These are phyloP conservation scores for Rotaria macrura DNA, from an alignment of 2,888 invertebrate species.

Conservation along the genomic window DNA sequence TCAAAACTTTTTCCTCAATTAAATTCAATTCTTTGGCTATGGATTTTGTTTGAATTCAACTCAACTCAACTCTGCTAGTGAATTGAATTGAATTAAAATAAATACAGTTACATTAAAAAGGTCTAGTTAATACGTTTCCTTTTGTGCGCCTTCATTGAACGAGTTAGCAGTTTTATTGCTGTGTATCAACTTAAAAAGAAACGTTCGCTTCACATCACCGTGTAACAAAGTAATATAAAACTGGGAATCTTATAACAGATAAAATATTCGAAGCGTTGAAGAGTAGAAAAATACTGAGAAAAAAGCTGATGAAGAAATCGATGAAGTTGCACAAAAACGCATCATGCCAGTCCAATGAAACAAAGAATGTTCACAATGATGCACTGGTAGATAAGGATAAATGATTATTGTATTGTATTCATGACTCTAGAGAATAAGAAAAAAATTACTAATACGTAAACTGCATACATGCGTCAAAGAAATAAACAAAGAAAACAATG, in stretches of 20 bases:
- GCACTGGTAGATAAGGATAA: too few relatives aligned
- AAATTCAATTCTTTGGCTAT: too few relatives aligned
- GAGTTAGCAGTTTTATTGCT: background rate
- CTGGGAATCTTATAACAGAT: background rate
- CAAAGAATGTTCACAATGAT: too few relatives aligned
- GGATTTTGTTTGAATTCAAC: background rate
- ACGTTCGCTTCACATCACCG: background rate
- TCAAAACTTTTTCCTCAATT: too few relatives aligned
- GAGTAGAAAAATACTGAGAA: too few relatives aligned
- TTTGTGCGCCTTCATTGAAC: background rate
- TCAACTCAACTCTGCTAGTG: background rate
- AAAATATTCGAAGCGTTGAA: background rate
- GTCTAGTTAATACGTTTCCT: background rate
- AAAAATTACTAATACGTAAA: too few relatives aligned
- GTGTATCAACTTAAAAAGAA: background rate
- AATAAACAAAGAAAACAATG: too few relatives aligned
- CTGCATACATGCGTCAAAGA: too few relatives aligned
- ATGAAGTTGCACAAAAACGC: background rate
- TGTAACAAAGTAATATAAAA: background rate
- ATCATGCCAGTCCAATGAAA: too few relatives aligned
- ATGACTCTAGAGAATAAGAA: too few relatives aligned
- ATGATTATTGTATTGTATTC: too few relatives aligned
- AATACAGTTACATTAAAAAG: background rate
- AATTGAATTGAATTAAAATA: background rate
- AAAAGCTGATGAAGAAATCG: too few relatives aligned